These are phyloP conservation scores for Philotrypesis tridentata DNA, from an alignment of 1,140 invertebrate species.

Conservation along the genomic window DNA sequence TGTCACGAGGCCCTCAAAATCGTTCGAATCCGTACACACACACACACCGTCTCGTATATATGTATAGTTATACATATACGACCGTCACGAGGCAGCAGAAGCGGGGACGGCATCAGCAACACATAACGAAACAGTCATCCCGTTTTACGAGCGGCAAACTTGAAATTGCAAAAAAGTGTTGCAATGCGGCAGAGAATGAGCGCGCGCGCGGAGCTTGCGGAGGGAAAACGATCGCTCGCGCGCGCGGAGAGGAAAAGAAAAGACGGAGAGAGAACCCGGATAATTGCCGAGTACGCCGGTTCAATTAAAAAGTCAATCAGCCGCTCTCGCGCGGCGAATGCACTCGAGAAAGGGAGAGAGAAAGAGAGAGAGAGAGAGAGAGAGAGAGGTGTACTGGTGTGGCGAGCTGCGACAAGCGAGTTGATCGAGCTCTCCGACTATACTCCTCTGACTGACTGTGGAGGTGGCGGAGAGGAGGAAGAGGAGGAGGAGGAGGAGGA, in stretches of 20 bases:
- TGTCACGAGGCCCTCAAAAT: too few relatives aligned
- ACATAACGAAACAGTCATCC: conserved; percentile 19
- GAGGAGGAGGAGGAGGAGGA: not conserved
- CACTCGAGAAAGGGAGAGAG: not conserved
- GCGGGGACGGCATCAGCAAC: not conserved
- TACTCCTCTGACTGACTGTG: conserved; percentile 5
- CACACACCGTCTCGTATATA: too few relatives aligned
- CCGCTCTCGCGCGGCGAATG: conserved; percentile 25
- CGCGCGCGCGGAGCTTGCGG: conserved; percentile 10
- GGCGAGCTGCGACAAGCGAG: not conserved
- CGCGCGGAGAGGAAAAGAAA: conserved; percentile 16
- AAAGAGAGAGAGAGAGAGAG: too few relatives aligned
- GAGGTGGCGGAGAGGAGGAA: too few relatives aligned
- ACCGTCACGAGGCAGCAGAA: too few relatives aligned
- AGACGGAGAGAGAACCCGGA: conserved; percentile 28
- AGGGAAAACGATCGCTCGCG: conserved; percentile 42
- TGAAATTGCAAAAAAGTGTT: conserved; percentile 55
- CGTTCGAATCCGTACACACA: not conserved
- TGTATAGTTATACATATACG: too few relatives aligned
- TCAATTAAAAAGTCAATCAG: conserved; percentile 70
- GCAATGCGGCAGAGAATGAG: conserved; percentile 13
- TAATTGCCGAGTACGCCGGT: conserved; percentile 53
- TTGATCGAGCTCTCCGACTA: not conserved
- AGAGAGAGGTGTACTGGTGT: not conserved
- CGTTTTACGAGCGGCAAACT: conserved; percentile 20